phyloP scores from a whole-genome alignment of 2,113 vertebrate species.

The Mustelus asterias region DNA sequence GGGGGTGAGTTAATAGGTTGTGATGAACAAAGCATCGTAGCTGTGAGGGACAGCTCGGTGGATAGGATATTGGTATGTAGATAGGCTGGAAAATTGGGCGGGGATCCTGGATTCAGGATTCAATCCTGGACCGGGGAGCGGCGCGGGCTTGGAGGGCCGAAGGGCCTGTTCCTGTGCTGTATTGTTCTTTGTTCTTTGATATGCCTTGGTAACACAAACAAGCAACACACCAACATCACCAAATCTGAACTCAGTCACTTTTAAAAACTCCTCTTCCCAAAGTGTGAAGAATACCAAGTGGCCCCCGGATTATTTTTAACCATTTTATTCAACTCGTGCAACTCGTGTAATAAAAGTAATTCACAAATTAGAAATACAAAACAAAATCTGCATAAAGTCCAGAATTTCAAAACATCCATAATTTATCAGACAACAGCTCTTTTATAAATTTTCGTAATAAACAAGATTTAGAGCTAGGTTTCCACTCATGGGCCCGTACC shows the following conservation, averaged over 20 bases:
- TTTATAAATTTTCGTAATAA: conserved; percentile 15
- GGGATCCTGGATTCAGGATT: no score
- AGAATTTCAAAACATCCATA: conserved; percentile 34
- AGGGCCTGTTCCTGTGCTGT: no score
- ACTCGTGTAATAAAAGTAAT: conserved; percentile 27
- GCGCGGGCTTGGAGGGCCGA: no score
- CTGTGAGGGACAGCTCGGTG: no score
- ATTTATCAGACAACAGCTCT: conserved; percentile 31
- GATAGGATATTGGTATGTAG: no score
- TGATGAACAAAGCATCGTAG: no score
- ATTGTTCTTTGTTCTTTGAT: no score
- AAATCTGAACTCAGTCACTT: background rate
- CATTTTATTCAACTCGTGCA: conserved; percentile 34
- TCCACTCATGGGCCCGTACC: background rate
- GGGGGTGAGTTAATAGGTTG: no score
- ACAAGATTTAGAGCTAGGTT: background rate
- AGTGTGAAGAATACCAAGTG: background rate
- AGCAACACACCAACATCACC: background rate
- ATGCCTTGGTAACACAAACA: background rate
- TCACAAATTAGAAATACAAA: conserved; percentile 36
- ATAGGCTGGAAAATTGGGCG: no score
- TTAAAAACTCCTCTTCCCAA: background rate
- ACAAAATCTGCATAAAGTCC: conserved; percentile 33
- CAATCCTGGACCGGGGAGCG: no score
- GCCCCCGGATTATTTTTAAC: background rate